Evolutionary conservation across 2,113 vertebrate genomes (phyloP).

Genomic region (Junco hyemalis): DNA sequence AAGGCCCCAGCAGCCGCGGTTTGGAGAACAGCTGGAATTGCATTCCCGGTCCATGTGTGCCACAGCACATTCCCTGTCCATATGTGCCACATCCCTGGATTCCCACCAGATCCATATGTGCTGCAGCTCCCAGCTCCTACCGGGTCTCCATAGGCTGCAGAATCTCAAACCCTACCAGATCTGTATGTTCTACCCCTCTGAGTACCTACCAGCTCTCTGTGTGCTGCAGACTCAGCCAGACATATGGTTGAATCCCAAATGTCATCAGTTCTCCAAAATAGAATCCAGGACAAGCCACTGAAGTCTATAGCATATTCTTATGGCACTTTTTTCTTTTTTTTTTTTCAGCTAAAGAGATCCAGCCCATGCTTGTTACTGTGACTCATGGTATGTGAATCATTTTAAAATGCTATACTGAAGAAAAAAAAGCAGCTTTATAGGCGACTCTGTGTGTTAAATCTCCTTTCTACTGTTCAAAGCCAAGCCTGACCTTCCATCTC

Average conservation of each 20-base stretch:
- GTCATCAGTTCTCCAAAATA: conserved; percentile 40
- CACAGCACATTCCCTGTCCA: background rate
- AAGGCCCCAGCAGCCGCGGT: background rate
- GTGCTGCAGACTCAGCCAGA: background rate
- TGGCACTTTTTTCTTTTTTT: background rate
- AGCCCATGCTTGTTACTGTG: conserved; percentile 40
- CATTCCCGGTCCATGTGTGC: background rate
- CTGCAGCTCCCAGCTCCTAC: background rate
- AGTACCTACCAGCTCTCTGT: background rate
- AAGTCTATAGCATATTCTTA: conserved; percentile 37
- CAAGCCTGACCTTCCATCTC: conserved; percentile 4
- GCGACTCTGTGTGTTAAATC: background rate
- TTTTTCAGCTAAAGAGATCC: background rate
- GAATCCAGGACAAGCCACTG: conserved; percentile 49
- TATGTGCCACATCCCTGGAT: background rate
- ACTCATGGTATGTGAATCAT: conserved; percentile 47
- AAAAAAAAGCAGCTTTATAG: background rate
- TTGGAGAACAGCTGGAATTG: background rate
- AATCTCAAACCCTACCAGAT: background rate
- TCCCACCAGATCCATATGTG: background rate
- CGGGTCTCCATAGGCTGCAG: background rate
- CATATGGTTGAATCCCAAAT: conserved; percentile 41
- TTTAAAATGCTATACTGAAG: background rate
- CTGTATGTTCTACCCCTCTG: background rate
- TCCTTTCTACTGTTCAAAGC: background rate